Percentiles rank a stretch among this genome's conserved stretches.
These are phyloP conservation scores for Heliconius aoede DNA, from an alignment of 2,888 invertebrate genomes.

Conservation along the genomic window DNA sequence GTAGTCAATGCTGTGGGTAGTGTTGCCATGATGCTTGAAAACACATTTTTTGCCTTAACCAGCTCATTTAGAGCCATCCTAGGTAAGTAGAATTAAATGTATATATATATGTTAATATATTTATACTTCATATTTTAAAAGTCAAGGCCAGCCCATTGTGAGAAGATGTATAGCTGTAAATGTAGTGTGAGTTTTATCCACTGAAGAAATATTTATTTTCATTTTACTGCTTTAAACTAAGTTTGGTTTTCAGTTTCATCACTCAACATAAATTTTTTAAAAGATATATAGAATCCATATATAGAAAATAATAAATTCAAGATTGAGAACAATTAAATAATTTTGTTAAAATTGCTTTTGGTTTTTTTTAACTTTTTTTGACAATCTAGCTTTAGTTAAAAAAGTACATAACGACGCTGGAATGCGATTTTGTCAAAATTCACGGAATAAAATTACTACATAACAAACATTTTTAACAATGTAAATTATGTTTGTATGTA, in stretches of 20 bases:
- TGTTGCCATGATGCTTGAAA: conserved; percentile 97
- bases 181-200: no score
- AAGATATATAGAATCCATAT: no score
- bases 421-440: no score
- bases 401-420: no score
- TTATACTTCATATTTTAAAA: no score
- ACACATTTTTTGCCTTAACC: conserved; percentile 97
- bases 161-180: no score
- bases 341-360: neutral
- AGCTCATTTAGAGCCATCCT: conserved; percentile 97
- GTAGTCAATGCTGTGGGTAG: conserved; percentile 96
- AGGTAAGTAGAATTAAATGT: conserved; percentile 65
- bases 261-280: no score
- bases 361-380: neutral
- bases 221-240: neutral
- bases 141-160: no score
- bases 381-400: no score
- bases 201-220: neutral
- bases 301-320: neutral
- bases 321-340: neutral
- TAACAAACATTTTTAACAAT: no score
- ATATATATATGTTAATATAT: neutral
- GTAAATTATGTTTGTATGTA: no score
- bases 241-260: neutral
- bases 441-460: no score